Evolutionary conservation across 92 coral and sea anemone species (phyloP), one percentile per base, ranked within the genome.

Genomic region (Bergia sp.): DNA sequence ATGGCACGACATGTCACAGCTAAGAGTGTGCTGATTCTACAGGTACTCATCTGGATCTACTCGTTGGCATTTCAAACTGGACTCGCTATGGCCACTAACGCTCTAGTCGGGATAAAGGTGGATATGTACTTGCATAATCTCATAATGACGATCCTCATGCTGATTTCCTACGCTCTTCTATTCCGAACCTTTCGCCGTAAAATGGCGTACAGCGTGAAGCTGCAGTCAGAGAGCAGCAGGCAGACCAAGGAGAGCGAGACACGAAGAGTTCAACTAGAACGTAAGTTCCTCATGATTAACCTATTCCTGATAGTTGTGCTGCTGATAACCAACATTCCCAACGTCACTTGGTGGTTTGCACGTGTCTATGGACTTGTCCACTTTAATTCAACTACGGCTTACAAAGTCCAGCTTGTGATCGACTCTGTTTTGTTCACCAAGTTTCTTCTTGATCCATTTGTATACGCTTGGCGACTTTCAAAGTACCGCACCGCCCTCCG

Each of bases 101-200:
- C 15, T 2, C 13, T 8, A 43, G 21, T 64, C 58, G 57, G 9
- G 76, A 37, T 29, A 11, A 23, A 82, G 55, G 12, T 82, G 13
- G 86, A 82, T 20, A 41, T 65, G 55, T 82, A 82, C 38, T 40
- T 41, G 3, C 57, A 82, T 58, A 64, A 64, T 7, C 44, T 82
- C 18, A 3, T 82, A 4, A 12, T 41, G 12, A 66, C 55, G 37
- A 21, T 13, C 38, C 75, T 82, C n/a, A 13, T 66, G 16, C 7
- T 65, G 55, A 38, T 65, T 41, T 8, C 43, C 5, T 82, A 82
- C 37, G 76, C 75, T 7, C 76, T 82, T 7, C 18, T 82, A 41
- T 82, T 64, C 76, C 75, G 76, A 41, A 43, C 76, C 29, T 82
- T 82, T 82, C 86, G 86, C 58, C 86, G 86, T 66, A 82, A 82